Evolutionary conservation across 1,140 invertebrate species (phyloP).

Genomic region (Drosophila melanica): DNA sequence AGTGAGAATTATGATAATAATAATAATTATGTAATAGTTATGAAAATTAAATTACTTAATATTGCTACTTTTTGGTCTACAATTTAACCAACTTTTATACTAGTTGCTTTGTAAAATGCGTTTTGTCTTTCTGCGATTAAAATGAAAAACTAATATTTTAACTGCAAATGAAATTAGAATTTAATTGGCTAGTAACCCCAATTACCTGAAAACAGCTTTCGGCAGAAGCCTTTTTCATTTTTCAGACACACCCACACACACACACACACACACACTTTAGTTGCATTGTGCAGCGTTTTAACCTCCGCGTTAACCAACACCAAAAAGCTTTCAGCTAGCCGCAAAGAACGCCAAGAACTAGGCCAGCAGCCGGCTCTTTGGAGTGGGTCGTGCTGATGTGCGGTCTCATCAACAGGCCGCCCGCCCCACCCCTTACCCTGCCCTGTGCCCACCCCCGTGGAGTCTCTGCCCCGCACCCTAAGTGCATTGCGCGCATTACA

Average conservation of each 20-base stretch:
- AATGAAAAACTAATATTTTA: constrained; percentile 33
- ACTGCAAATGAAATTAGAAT: constrained; percentile 35
- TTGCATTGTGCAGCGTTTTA: constrained; percentile 32
- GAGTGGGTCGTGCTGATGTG: constrained; percentile 46
- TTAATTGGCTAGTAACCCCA: constrained; percentile 40
- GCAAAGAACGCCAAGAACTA: constrained; percentile 54
- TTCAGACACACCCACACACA: neutral
- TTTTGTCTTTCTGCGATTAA: neutral
- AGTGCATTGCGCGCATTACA: constrained; percentile 67
- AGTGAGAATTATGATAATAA: too few relatives aligned
- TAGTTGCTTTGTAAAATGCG: neutral
- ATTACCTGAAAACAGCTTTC: constrained; percentile 35
- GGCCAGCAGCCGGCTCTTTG: constrained; percentile 49
- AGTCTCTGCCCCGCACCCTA: constrained; percentile 4
- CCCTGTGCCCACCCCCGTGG: neutral
- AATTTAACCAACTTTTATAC: too few relatives aligned
- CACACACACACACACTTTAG: constrained; percentile 8
- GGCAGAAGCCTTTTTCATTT: constrained; percentile 5
- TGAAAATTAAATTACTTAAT: too few relatives aligned
- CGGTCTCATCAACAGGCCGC: constrained; percentile 58
- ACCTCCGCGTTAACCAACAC: constrained; percentile 37
- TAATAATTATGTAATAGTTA: too few relatives aligned
- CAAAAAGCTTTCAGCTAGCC: constrained; percentile 55
- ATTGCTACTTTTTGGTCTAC: too few relatives aligned
- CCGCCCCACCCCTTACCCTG: too few relatives aligned